A percentile compares a stretch with the other conserved stretches of the same genome.
phyloP scores from a whole-genome alignment of 2,797 vertebrate species.

The Manis pentadactyla region DNA sequence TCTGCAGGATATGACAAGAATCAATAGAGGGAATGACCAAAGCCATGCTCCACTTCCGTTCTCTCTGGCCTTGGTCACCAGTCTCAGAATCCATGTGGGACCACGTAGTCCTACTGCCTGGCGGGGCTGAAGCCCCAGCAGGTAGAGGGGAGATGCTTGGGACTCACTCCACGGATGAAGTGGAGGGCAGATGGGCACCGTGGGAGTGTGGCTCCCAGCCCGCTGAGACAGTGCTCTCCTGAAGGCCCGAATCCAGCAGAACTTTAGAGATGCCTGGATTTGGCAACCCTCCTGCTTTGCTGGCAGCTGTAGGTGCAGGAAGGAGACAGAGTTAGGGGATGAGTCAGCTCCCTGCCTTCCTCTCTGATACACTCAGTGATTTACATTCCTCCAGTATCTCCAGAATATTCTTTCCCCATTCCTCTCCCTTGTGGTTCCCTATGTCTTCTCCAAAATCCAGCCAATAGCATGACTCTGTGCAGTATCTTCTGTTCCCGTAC shows the following conservation, averaged over 20 bases:
- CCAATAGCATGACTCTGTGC: not conserved
- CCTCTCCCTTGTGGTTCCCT: not conserved
- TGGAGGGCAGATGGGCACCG: not conserved
- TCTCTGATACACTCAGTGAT: not conserved
- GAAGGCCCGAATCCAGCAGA: not conserved
- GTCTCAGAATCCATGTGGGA: not conserved
- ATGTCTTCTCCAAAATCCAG: not conserved
- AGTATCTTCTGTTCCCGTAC: not conserved
- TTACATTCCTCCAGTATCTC: not conserved
- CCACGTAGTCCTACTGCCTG: too few species aligned
- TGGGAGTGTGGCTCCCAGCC: fast-evolving
- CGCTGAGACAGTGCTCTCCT: not conserved
- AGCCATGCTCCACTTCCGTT: not conserved
- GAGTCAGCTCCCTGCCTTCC: not conserved
- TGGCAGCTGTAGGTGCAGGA: fast-evolving
- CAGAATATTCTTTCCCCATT: not conserved
- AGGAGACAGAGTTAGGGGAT: not conserved
- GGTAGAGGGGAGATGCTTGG: not conserved
- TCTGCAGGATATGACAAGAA: not conserved
- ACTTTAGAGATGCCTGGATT: not conserved
- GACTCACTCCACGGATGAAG: not conserved
- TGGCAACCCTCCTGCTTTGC: not conserved
- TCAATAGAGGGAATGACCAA: not conserved
- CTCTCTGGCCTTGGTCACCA: too few species aligned
- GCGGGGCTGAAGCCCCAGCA: fast-evolving